A percentile compares a stretch with the other conserved stretches of the same genome.
Evolutionary conservation across 2,113 vertebrate genomes (phyloP).

Genomic region (Parus major): DNA sequence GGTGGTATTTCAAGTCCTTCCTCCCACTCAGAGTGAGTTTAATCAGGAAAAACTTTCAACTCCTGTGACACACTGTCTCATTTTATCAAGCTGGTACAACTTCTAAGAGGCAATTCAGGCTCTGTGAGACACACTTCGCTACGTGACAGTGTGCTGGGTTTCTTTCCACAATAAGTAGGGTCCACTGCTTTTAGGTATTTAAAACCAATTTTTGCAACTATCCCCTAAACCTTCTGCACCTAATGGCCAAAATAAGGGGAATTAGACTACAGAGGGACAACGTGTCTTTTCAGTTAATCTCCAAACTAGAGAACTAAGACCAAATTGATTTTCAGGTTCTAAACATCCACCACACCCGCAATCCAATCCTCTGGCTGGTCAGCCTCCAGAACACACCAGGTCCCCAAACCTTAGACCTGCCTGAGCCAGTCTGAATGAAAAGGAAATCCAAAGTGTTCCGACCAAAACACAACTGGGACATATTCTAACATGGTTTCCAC

Average conservation of each 20-base stretch:
- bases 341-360: no score
- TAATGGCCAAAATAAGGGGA: neutral
- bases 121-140: neutral
- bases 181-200: neutral
- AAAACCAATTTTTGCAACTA: neutral
- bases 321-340: neutral
- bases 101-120: neutral
- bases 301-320: neutral
- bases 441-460: neutral
- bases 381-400: neutral
- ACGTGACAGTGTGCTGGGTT: fast-evolving
- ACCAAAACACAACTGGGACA: neutral
- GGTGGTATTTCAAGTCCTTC: neutral
- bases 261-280: neutral
- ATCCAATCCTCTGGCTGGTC: neutral
- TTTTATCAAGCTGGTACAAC: neutral
- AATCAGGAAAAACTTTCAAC: neutral
- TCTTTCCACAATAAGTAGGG: neutral
- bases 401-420: neutral
- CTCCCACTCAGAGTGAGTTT: neutral
- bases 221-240: neutral
- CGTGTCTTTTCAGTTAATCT: neutral
- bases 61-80: fast-evolving
- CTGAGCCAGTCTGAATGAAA: neutral
- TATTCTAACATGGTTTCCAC: neutral